Conservation (phyloP, 1,140 invertebrate species). For the Zophobas atratus region DNA sequence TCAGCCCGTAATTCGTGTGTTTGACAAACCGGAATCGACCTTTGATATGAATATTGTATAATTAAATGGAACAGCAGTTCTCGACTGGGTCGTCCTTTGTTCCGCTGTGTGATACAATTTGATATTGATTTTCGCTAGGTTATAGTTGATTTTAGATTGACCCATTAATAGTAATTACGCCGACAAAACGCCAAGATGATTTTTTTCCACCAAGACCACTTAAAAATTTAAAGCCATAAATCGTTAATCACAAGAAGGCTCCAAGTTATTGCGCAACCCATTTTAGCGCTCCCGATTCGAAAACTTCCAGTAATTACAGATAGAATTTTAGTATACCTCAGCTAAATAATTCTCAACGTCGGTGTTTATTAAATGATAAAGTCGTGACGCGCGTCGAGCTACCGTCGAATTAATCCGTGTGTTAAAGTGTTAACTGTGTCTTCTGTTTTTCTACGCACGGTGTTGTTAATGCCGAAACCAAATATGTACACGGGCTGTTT, state of each 20-base stretch:
- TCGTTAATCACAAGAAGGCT: constrained; percentile 22
- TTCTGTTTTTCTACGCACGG: constrained; percentile 10
- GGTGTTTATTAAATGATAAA: constrained; percentile 28
- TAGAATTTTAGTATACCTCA: constrained; percentile 4
- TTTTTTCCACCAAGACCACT: constrained; percentile 14
- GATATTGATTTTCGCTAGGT: constrained; percentile 14
- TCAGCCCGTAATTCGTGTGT: constrained; percentile 4
- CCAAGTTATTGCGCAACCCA: constrained; percentile 8
- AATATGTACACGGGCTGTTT: constrained; percentile 18
- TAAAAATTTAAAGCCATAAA: constrained; percentile 20
- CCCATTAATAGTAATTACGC: constrained; percentile 24
- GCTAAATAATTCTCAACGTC: constrained; percentile 27
- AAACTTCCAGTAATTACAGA: constrained; percentile 15
- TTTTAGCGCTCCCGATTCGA: background rate
- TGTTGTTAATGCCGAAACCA: constrained; percentile 16
- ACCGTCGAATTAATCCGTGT: background rate
- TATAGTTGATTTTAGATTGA: constrained; percentile 20
- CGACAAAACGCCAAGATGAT: constrained; percentile 9
- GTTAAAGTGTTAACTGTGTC: constrained; percentile 13
- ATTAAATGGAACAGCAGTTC: constrained; percentile 43
- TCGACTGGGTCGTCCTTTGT: constrained; percentile 35
- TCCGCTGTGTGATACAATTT: background rate
- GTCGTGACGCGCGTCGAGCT: background rate
- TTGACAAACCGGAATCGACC: constrained; percentile 44
- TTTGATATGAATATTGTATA: constrained; percentile 46